Evolutionary conservation across 2,888 invertebrate species (phyloP), one percentile per base, ranked within the genome.

Genomic region (Vannuccia rotundouncinata): DNA sequence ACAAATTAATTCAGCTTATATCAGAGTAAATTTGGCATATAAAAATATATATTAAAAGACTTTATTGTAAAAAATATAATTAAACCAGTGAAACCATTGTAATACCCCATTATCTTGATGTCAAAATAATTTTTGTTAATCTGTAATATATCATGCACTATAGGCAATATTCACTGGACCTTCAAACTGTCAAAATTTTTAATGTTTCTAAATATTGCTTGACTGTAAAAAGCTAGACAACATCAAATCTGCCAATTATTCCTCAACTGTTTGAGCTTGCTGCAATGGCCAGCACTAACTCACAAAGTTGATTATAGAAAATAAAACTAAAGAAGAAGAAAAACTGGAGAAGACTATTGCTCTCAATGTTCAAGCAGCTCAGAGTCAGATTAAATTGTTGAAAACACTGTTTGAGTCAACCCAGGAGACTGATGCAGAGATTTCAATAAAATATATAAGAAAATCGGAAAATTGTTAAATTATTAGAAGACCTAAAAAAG

Each of bases 181-280:
- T 29, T 29, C 30, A 75, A 75, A 75, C 75, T 31, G 31, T 75
- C 29, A 31, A 29, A 27, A 27, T n/a, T 13, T 22, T 73, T 5
- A 27, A 10, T 5, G 73, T 73, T 27, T 73, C 73, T 5, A 73
- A 31, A 75, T 75, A 22, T 13, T 75, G 75, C 31, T 31, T 75
- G 30, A 2, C 31, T 29, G 75, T 75, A 10, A 75, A 75, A 75
- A 29, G 75, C 75, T 75, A 29, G 75, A 75, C 75, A 31, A 29
- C 75, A 75, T 29, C 75, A 75, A 75, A 29, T 31, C 29, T 75
- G 75, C 75, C 75, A 29, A 29, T 75, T 29, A 75, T 29, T 31
- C 17, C 29, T 5, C 30, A 75, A 31, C 31, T 75, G 13, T n/a
- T 75, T 75, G 30, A 75, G 75, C 75, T 75, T 29, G 75, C 75